Base-by-base conservation (phyloP, 1,140 invertebrate genomes). In the Saccostrea echinata region DNA sequence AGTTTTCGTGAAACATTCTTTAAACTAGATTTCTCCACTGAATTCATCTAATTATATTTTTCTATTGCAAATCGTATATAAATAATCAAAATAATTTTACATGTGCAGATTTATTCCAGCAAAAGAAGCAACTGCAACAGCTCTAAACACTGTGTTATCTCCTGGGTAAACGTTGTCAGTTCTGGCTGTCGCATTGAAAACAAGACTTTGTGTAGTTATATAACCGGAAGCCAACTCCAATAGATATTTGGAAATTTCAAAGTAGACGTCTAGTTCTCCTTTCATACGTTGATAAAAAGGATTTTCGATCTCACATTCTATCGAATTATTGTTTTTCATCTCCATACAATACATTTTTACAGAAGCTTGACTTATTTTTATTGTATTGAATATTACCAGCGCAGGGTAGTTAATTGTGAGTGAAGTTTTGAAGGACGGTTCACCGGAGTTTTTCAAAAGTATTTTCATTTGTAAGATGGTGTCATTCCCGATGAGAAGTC, bases 231-330 rank as follows among this genome's bases (percentile, higher is more conserved):
- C 18, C 68, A 1, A 16, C 12, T 76, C 68, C 9, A 76, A 76
- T 3, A 11, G 11, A 27, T 30, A 12, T 30, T 30, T 76, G 68
- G 27, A 76, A 30, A 76, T 16, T 76, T 76, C 68, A 30, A 76
- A 76, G 0, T 33, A 16, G 0, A 76, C 27, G 11, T 76, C 68
- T 13, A 76, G 13, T 76, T 76, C 68, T 76, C 68, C 68, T 30
- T 16, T 33, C 68, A 76, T 76, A 0, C 68, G 68, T 18, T 76
- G 68, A 33, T 76, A 76, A 76, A 76, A 76, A 30, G 68, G 68
- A 76, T 76, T 30, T 11, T 30, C 9, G 18, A 76, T 33, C 16
- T 76, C 68, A 33, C 68, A 76, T 16, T 30, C 16, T 35, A 27
- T 76, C 2, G 68, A 16, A 33, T 33, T 76, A 8, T 16, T 30